phyloP scores from a whole-genome alignment of 2,113 vertebrate genomes.

The Dromiciops gliroides region DNA sequence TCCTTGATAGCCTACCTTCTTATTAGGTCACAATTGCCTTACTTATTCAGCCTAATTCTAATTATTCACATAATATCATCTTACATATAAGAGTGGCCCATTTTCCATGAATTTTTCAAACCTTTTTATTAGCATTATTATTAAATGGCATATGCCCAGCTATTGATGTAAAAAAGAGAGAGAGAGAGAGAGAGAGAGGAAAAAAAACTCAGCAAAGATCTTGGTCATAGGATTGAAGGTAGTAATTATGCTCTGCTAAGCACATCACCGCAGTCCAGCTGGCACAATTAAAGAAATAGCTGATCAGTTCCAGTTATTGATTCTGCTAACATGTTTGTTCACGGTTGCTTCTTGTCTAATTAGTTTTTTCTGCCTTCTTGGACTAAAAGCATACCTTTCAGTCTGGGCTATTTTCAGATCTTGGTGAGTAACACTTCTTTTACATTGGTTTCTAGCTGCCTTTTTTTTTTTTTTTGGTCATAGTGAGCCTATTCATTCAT shows the following conservation, averaged over 20 bases:
- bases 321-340: constrained; percentile 89
- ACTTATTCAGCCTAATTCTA: constrained; percentile 73
- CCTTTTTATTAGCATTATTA: constrained; percentile 76
- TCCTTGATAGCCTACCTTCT: constrained; percentile 80
- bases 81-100: constrained; percentile 69
- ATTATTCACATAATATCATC: constrained; percentile 79
- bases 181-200: neutral
- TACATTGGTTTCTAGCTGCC: constrained; percentile 72
- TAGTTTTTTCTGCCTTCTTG: constrained; percentile 87
- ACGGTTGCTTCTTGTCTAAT: constrained; percentile 88
- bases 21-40: constrained; percentile 77
- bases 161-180: constrained; percentile 70
- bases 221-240: constrained; percentile 74
- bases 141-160: constrained; percentile 77
- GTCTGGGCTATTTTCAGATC: constrained; percentile 83
- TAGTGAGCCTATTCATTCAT: constrained; percentile 74
- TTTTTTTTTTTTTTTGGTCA: constrained; percentile 73
- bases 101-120: constrained; percentile 77
- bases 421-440: constrained; percentile 79
- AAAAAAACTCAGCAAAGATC: constrained; percentile 68
- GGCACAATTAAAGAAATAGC: constrained; percentile 89
- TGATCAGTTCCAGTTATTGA: constrained; percentile 91
- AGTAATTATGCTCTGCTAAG: constrained; percentile 84
- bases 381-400: constrained; percentile 87
- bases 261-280: constrained; percentile 83